Conservation (phyloP, 2,888 invertebrate genomes). For the Stenolophus ochropezus region DNA sequence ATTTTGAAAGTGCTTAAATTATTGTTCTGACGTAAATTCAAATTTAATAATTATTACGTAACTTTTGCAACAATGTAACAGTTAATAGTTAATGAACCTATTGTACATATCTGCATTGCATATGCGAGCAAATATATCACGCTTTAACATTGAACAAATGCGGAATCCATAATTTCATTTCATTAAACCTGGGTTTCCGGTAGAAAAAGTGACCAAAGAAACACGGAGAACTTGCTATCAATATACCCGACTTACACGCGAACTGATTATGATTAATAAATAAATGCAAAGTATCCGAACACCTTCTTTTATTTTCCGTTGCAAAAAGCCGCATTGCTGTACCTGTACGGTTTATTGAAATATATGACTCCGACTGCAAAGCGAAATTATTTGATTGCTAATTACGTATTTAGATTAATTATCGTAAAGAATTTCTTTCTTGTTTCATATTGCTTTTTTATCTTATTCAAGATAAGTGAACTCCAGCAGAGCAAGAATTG, state of each 20-base stretch:
- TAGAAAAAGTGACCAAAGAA: conserved; percentile 8
- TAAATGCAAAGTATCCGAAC: conserved; percentile 3
- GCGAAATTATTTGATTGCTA: conserved; percentile 4
- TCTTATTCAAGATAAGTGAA: background rate
- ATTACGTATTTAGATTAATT: background rate
- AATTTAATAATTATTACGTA: background rate
- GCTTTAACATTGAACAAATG: conserved; percentile 5
- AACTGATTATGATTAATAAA: conserved; percentile 34
- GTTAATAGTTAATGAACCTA: background rate
- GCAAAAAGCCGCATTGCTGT: background rate
- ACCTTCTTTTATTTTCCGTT: conserved; percentile 9
- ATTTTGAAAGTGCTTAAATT: background rate
- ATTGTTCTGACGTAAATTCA: background rate
- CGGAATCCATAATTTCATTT: conserved; percentile 17
- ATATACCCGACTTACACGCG: background rate
- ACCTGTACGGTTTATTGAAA: background rate
- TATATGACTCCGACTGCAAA: background rate
- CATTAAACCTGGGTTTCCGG: conserved; percentile 23
- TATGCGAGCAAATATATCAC: conserved; percentile 5
- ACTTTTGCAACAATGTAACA: background rate
- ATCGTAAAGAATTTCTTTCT: background rate
- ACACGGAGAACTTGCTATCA: background rate
- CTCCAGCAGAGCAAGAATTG: background rate
- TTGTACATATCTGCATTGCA: background rate
- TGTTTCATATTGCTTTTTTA: background rate